Conservation (phyloP, 1,140 invertebrate species). For the Caenorhabditis inopinata region DNA sequence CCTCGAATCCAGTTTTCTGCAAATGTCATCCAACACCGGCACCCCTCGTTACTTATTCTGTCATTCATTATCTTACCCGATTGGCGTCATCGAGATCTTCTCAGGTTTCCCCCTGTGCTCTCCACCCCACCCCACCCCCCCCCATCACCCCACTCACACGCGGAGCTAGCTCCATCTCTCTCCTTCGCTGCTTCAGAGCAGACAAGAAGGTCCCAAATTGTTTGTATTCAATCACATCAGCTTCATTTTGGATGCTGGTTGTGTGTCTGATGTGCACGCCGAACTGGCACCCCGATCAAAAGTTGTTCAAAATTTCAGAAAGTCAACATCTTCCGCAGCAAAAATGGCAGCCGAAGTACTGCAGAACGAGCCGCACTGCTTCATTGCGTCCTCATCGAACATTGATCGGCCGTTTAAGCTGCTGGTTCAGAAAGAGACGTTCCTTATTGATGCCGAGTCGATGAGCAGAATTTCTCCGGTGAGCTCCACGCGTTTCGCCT, state of each 20-base stretch:
- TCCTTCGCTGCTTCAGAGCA: no score
- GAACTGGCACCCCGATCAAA: not conserved
- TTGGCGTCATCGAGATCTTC: slow-evolving; percentile 27
- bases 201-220: not conserved
- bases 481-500: not conserved
- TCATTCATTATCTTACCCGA: slow-evolving; percentile 28
- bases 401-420: slow-evolving; percentile 48
- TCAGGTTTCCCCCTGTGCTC: not conserved
- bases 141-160: no score
- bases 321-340: not conserved
- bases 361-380: slow-evolving; percentile 20
- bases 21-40: slow-evolving; percentile 27
- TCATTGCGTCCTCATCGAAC: slow-evolving; percentile 26
- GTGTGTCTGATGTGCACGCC: not conserved
- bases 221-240: not conserved
- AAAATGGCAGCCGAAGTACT: slow-evolving; percentile 40
- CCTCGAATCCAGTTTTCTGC: not conserved
- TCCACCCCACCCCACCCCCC: no score
- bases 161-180: no score
- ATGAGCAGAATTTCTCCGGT: slow-evolving; percentile 43
- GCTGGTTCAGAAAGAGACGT: slow-evolving; percentile 41
- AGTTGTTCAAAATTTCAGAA: slow-evolving; percentile 15
- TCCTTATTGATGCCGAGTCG: slow-evolving; percentile 47
- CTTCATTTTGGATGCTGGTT: not conserved
- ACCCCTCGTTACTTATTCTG: slow-evolving; percentile 27